Base-by-base conservation (phyloP, 2,888 invertebrate species). In the Leptinotarsa rubiginosa region DNA sequence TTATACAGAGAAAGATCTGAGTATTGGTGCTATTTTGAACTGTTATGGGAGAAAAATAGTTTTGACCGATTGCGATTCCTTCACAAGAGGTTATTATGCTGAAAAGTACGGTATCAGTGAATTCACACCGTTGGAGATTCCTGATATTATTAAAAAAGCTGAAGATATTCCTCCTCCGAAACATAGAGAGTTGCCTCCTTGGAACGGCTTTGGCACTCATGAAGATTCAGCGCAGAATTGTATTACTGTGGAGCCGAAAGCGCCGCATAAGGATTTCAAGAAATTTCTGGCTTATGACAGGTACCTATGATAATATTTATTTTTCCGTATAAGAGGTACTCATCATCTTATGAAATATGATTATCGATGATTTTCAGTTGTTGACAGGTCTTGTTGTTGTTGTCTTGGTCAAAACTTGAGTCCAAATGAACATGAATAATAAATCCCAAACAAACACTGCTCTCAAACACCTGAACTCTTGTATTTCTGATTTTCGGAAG, bases 141-240 rank as follows among this genome's bases (percentile, higher is more conserved):
- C 93, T 2, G 81, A 77, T 66, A 16, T n/a, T 41, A 85, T 81
- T 54, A 82, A 83, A 68, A 82, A 84, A 18, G 75, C 76, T n/a
- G 70, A 73, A 12, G 82, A 87, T 10, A 80, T 79, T 66, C 77
- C 77, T 72, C 82, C 87, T 67, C 76, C 88, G 64, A 84, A 85
- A 4, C 87, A 89, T 25, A 87, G 91, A 1, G 87, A 91, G 79
- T 84, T 94, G 64, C 97, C 97, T 0, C 97, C 97, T 0, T 97
- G 95, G 92, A 97, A 97, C 84, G 97, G 97, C 3, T 96, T 93
- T 87, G 97, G 97, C 0, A 92, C 93, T 0, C 94, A 95, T 84
- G 96, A 96, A 76, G 97, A 97, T 85, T 97, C 97, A 0, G 94
- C 96, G 12, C 94, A 94, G 80, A 97, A 96, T 84, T 97, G 97